A percentile compares a stretch with the other conserved stretches of the same genome.
phyloP scores from a whole-genome alignment of 2,113 vertebrate species.

The Caretta caretta region DNA sequence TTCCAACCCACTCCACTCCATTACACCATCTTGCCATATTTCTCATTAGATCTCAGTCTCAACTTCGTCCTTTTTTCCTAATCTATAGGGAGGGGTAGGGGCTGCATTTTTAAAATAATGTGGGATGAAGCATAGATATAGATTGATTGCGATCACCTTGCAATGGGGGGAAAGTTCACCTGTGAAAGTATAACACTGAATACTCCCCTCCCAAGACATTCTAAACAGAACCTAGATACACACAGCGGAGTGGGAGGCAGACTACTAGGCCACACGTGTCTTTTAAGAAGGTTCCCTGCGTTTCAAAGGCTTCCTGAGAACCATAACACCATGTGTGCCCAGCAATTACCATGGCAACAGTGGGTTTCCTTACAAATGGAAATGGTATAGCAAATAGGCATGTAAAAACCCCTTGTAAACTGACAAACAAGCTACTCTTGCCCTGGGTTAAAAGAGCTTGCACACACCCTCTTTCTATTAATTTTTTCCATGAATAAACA shows the following conservation, averaged over 20 bases:
- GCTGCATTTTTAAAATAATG: not conserved
- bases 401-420: slow-evolving; percentile 21
- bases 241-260: not conserved
- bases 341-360: slow-evolving; percentile 37
- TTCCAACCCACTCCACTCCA: accelerated
- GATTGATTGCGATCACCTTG: accelerated
- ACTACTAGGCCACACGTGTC: not conserved
- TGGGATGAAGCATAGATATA: accelerated
- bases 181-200: not conserved
- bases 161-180: accelerated
- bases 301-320: not conserved
- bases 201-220: not conserved
- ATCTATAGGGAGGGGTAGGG: not conserved
- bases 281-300: not conserved
- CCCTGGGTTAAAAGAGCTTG: not conserved
- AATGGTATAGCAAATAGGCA: slow-evolving; percentile 37
- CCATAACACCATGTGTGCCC: not conserved
- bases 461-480: not conserved
- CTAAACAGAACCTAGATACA: not conserved
- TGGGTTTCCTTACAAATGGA: not conserved
- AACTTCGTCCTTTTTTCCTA: not conserved
- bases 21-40: accelerated
- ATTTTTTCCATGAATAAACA: not conserved
- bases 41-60: not conserved
- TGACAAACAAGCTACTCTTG: not conserved